Evolutionary conservation across 2,113 vertebrate genomes (phyloP).

Genomic region (Perccottus glenii): DNA sequence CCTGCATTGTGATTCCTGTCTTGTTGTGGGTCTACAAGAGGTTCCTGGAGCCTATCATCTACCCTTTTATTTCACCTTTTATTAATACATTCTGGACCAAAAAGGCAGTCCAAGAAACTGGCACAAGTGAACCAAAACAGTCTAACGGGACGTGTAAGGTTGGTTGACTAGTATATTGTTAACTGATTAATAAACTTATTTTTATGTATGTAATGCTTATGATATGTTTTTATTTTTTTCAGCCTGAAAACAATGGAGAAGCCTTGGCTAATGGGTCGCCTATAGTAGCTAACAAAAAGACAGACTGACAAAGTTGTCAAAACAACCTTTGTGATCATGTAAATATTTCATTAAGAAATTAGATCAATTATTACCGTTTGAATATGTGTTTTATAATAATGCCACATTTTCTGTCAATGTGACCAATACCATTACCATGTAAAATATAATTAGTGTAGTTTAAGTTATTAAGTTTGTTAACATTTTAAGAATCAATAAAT

Average conservation of each 20-base stretch:
- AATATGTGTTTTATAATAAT: constrained; percentile 7
- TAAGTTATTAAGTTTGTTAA: too few relatives aligned
- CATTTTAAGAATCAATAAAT: too few relatives aligned
- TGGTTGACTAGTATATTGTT: constrained; percentile 27
- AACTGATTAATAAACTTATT: too few relatives aligned
- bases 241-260: constrained; percentile 69
- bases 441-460: background rate
- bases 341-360: constrained; percentile 52
- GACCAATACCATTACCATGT: background rate
- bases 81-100: constrained; percentile 85
- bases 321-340: constrained; percentile 29
- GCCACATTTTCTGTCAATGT: background rate
- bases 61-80: constrained; percentile 88
- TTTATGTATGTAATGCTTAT: background rate
- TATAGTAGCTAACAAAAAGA: constrained; percentile 82
- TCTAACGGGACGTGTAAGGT: constrained; percentile 74
- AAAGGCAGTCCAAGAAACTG: constrained; percentile 74
- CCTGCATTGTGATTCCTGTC: constrained; percentile 95
- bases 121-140: constrained; percentile 26
- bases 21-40: constrained; percentile 98
- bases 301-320: constrained; percentile 63
- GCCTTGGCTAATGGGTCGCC: constrained; percentile 66
- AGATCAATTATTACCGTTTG: constrained; percentile 36
- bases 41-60: constrained; percentile 92
- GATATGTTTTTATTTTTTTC: constrained; percentile 41